phyloP scores from a whole-genome alignment of 1,140 invertebrate species.

The Sminthurides bifidus region DNA sequence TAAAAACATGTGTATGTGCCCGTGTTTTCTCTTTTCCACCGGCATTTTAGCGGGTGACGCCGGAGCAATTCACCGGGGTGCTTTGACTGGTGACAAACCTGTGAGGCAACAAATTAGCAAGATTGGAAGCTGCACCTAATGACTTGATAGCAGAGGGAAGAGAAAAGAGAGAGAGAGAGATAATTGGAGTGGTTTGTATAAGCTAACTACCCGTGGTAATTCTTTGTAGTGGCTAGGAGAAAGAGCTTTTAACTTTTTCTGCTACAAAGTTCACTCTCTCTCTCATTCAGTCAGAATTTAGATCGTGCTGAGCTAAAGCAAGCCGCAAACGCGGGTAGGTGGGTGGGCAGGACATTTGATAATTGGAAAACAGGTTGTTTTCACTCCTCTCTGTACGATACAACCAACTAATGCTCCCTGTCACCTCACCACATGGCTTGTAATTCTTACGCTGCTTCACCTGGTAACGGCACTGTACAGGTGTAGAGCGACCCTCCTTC shows the following conservation, averaged over 20 bases:
- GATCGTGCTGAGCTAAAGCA: background rate
- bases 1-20: too few species aligned
- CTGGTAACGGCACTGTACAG: too few species aligned
- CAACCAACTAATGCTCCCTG: too few species aligned
- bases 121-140: background rate
- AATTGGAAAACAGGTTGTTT: too few species aligned
- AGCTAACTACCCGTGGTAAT: background rate
- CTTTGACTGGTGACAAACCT: background rate
- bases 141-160: background rate
- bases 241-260: background rate
- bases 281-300: background rate
- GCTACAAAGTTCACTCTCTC: background rate
- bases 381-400: too few species aligned
- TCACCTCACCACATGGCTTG: too few species aligned
- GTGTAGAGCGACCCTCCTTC: too few species aligned
- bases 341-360: too few species aligned
- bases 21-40: too few species aligned
- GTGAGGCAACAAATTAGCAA: background rate
- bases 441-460: too few species aligned
- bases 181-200: background rate
- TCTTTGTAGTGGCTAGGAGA: slow-evolving; percentile 6
- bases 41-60: background rate
- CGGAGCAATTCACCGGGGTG: background rate
- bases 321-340: background rate
- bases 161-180: background rate